Conservation (phyloP, 2,888 invertebrate species). For the Bruchidius siliquastri region DNA sequence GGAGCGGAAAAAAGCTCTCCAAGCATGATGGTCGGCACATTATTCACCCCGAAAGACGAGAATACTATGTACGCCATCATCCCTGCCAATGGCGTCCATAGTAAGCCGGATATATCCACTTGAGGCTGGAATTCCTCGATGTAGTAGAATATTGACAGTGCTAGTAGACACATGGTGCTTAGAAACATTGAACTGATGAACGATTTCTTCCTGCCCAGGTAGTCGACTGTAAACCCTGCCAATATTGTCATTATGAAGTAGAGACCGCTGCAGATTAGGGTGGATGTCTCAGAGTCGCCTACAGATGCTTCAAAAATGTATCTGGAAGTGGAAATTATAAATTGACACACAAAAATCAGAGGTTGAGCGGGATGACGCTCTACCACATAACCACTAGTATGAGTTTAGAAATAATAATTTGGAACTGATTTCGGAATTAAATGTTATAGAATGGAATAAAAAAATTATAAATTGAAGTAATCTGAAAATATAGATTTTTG, state of each 20-base stretch:
- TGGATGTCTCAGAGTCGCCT: not conserved
- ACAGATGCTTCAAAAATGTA: not conserved
- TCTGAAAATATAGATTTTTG: too few species aligned
- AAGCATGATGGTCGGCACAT: constrained; percentile 35
- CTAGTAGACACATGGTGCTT: constrained; percentile 18
- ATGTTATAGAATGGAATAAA: too few species aligned
- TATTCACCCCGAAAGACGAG: constrained; percentile 31
- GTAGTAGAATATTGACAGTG: constrained; percentile 28
- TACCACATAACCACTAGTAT: too few species aligned
- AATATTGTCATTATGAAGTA: not conserved
- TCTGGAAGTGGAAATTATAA: not conserved
- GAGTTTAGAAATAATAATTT: too few species aligned
- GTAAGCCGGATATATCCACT: constrained; percentile 23
- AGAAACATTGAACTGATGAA: constrained; percentile 27
- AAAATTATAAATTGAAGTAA: too few species aligned
- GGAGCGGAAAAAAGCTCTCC: constrained; percentile 37
- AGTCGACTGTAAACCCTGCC: constrained; percentile 23
- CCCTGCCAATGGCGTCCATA: constrained; percentile 37
- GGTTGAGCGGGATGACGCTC: too few species aligned
- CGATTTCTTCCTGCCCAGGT: constrained; percentile 27
- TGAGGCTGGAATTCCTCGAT: constrained; percentile 21
- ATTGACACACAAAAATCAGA: too few species aligned
- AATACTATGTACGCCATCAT: constrained; percentile 30
- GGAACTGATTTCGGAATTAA: too few species aligned
- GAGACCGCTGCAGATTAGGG: not conserved